A percentile compares a stretch with the other conserved stretches of the same genome.
phyloP scores from a whole-genome alignment of 53 echinoderm and acorn worm species.

The Henricia sp. region DNA sequence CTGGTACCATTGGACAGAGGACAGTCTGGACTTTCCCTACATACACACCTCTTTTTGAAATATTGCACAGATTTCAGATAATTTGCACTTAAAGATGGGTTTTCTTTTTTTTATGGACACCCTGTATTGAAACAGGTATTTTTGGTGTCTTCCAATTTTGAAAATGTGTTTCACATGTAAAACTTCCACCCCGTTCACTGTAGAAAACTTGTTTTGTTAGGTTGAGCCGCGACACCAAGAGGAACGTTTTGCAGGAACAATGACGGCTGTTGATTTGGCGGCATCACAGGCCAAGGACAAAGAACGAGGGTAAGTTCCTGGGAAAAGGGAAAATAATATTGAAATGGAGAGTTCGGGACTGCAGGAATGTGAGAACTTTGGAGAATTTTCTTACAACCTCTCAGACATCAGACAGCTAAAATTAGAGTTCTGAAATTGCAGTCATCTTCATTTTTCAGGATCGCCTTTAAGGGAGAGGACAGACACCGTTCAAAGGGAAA shows the following conservation, averaged over 20 bases:
- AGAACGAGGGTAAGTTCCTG: slow-evolving; percentile 66
- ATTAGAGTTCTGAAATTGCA: too few relatives aligned
- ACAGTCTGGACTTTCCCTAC: too few relatives aligned
- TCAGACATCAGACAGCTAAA: too few relatives aligned
- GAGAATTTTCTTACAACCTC: too few relatives aligned
- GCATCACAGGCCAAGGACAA: slow-evolving; percentile 75
- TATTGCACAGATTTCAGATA: too few relatives aligned
- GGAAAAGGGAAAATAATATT: neutral
- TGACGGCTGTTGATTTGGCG: slow-evolving; percentile 63
- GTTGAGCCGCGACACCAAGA: slow-evolving; percentile 51
- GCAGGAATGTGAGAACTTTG: too few relatives aligned
- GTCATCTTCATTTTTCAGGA: slow-evolving; percentile 68
- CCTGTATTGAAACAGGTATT: neutral
- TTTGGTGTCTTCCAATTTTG: neutral
- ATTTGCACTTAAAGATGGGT: too few relatives aligned
- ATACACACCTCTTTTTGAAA: too few relatives aligned
- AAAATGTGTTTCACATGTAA: neutral
- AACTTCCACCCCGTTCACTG: neutral
- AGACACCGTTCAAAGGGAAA: slow-evolving; percentile 62
- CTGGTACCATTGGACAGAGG: too few relatives aligned
- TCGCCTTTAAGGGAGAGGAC: slow-evolving; percentile 79
- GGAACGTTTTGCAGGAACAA: slow-evolving; percentile 80
- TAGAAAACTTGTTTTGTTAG: slow-evolving; percentile 7
- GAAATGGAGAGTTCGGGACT: neutral
- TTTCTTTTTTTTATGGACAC: too few relatives aligned